phyloP scores from a whole-genome alignment of 2,113 vertebrate genomes.

The Planiliza haematocheilus region DNA sequence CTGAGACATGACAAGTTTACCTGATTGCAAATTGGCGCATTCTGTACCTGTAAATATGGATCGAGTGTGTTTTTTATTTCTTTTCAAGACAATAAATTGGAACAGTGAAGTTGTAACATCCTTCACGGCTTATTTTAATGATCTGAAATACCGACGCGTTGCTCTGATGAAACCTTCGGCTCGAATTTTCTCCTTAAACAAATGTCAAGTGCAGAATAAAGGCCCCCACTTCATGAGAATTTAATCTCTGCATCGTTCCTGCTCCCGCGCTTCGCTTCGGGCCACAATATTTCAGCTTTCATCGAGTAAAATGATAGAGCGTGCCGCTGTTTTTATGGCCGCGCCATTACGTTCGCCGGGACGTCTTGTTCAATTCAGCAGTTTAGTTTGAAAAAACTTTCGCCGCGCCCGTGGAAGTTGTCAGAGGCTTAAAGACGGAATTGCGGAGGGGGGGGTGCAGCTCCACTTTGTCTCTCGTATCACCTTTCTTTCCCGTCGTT shows the following conservation, averaged over 20 bases:
- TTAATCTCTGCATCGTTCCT: not conserved
- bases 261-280: not conserved
- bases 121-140: too few relatives aligned
- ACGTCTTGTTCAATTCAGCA: not conserved
- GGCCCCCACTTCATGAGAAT: not conserved
- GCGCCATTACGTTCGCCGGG: not conserved
- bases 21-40: too few relatives aligned
- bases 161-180: not conserved
- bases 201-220: not conserved
- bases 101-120: too few relatives aligned
- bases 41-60: too few relatives aligned
- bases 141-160: too few relatives aligned
- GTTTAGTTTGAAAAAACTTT: not conserved
- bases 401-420: not conserved
- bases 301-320: not conserved
- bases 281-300: not conserved
- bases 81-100: too few relatives aligned
- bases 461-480: not conserved
- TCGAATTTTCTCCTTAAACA: not conserved
- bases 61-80: too few relatives aligned
- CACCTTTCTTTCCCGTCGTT: conserved; percentile 28
- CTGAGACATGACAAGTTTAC: too few relatives aligned
- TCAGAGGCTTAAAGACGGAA: conserved; percentile 11
- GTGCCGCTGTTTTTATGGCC: conserved; percentile 8
- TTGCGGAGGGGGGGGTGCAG: not conserved